A percentile compares a stretch with the other conserved stretches of the same genome.
phyloP scores from a whole-genome alignment of 1,140 invertebrate species.

The Oryctes rhinoceros region DNA sequence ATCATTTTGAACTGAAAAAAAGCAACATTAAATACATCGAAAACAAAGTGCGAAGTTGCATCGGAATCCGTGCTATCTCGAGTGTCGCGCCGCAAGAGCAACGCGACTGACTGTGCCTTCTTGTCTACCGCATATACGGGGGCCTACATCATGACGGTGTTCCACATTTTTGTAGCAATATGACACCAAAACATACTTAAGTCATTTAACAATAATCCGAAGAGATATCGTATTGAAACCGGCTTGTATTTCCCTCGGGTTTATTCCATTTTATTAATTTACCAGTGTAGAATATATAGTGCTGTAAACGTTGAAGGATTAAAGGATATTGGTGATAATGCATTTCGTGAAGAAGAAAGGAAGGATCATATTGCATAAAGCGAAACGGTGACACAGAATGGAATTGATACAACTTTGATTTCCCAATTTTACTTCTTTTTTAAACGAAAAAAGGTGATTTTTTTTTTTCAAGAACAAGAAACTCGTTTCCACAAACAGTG shows the following conservation, averaged over 20 bases:
- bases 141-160: constrained; percentile 24
- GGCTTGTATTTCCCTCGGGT: too few relatives aligned
- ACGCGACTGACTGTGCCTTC: neutral
- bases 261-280: too few relatives aligned
- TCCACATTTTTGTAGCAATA: constrained; percentile 39
- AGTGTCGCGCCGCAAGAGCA: too few relatives aligned
- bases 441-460: neutral
- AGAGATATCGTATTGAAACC: neutral
- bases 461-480: neutral
- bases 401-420: neutral
- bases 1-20: too few relatives aligned
- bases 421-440: neutral
- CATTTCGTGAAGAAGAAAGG: constrained; percentile 46
- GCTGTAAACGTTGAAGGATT: too few relatives aligned
- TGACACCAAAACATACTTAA: constrained; percentile 55
- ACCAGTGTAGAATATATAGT: too few relatives aligned
- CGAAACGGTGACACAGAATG: constrained; percentile 48
- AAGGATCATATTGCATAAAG: constrained; percentile 44
- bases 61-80: too few relatives aligned
- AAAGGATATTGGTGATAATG: constrained; percentile 44
- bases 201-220: constrained; percentile 12
- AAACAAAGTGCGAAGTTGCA: too few relatives aligned
- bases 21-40: too few relatives aligned
- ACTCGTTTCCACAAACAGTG: neutral
- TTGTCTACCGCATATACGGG: neutral